Percentiles rank a stretch among this genome's conserved stretches.
Evolutionary conservation across 2,888 invertebrate genomes (phyloP).

Genomic region (Alviniconcha strummeri): DNA sequence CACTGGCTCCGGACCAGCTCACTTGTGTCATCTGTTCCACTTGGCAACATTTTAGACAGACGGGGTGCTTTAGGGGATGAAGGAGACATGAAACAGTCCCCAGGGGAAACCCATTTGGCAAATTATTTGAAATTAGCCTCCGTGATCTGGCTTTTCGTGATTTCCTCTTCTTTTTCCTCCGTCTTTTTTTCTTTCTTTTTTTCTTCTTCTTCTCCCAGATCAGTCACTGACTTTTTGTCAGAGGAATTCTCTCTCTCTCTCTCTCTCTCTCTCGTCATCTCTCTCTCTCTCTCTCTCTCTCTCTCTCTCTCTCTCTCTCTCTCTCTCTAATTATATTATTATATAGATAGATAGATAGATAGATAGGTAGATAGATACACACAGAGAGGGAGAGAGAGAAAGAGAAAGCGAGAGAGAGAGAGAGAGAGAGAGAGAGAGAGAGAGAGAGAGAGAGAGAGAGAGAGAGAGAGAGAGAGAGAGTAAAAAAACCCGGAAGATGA

Average conservation of each 20-base stretch:
- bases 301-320: slow-evolving; percentile 3
- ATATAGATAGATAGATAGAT: too few species aligned
- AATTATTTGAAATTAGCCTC: slow-evolving; percentile 32
- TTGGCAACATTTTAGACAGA: not conserved
- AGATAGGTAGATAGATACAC: too few species aligned
- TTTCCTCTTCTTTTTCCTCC: not conserved
- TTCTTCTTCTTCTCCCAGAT: not conserved
- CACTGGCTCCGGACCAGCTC: slow-evolving; percentile 29
- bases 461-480: too few species aligned
- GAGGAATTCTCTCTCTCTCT: not conserved
- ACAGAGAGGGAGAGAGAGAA: too few species aligned
- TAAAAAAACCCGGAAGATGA: too few species aligned
- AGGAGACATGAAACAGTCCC: slow-evolving; percentile 21
- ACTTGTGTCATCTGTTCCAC: slow-evolving; percentile 20
- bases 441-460: too few species aligned
- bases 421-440: too few species aligned
- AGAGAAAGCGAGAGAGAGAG: too few species aligned
- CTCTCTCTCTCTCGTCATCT: slow-evolving; percentile 3
- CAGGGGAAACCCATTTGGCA: slow-evolving; percentile 26
- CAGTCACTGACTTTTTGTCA: not conserved
- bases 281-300: slow-evolving; percentile 4
- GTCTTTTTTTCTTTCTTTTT: not conserved
- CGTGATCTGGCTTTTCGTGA: too few species aligned
- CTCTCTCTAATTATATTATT: not conserved
- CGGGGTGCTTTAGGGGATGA: not conserved